Conservation (phyloP, 2,888 invertebrate genomes). For the Teinopalpus imperialis region DNA sequence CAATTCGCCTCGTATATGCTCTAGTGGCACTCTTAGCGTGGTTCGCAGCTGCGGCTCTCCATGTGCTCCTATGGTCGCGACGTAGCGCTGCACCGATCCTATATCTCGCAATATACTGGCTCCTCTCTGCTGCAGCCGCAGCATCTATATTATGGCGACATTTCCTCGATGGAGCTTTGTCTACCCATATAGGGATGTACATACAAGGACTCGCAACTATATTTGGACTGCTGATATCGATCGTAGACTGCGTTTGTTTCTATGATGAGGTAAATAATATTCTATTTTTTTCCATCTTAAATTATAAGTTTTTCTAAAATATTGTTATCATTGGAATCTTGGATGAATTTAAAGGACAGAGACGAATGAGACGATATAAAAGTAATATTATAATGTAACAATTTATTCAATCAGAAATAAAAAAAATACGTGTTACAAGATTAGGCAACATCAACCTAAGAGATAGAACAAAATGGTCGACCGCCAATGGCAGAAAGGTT, state of each 20-base stretch:
- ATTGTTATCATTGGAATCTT: too few species aligned
- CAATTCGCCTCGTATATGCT: conserved; percentile 53
- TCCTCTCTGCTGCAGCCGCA: conserved; percentile 55
- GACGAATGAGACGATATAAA: too few species aligned
- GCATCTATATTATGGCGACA: conserved; percentile 55
- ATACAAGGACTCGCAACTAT: conserved; percentile 51
- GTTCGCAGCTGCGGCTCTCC: conserved; percentile 67
- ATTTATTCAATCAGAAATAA: too few species aligned
- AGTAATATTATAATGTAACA: too few species aligned
- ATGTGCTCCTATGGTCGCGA: conserved; percentile 63
- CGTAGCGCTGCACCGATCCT: conserved; percentile 65
- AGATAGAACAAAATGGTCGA: too few species aligned
- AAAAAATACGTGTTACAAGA: too few species aligned
- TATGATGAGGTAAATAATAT: conserved; percentile 65
- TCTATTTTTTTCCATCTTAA: not conserved
- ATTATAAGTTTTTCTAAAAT: too few species aligned
- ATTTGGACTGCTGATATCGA: conserved; percentile 52
- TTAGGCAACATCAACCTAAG: too few species aligned
- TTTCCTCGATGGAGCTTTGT: conserved; percentile 36
- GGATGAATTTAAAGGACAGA: too few species aligned
- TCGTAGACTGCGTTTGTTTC: conserved; percentile 66
- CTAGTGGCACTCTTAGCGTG: conserved; percentile 63
- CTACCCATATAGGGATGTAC: conserved; percentile 52
- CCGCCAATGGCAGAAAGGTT: too few species aligned
- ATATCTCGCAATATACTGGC: conserved; percentile 73